A percentile compares a stretch with the other conserved stretches of the same genome.
Conservation (phyloP, 1,140 invertebrate species). For the Magallana gigas region DNA sequence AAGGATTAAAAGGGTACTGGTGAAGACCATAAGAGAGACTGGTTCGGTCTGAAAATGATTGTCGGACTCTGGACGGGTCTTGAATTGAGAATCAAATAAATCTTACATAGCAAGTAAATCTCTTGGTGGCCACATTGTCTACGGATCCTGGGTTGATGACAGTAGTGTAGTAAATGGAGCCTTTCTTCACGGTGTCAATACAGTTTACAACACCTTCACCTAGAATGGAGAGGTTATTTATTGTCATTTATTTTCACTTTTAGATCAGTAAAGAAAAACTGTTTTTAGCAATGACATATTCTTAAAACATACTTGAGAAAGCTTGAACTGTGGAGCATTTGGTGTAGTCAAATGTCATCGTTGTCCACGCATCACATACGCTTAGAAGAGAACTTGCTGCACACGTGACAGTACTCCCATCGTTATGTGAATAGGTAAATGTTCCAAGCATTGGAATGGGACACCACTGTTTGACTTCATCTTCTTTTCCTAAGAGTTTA, state of each 20-base stretch:
- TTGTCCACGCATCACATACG: conserved; percentile 43
- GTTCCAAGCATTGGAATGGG: conserved; percentile 42
- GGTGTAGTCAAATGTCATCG: conserved; percentile 51
- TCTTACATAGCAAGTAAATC: conserved; percentile 52
- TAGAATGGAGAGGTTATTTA: not conserved
- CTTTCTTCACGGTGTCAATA: conserved; percentile 14
- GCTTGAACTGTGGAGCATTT: conserved; percentile 47
- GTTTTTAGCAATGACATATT: too few relatives aligned
- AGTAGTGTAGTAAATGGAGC: conserved; percentile 24
- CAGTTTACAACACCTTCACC: conserved; percentile 42
- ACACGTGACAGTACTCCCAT: conserved; percentile 44
- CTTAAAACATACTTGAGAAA: conserved; percentile 50
- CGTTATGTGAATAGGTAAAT: conserved; percentile 52
- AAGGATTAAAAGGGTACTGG: too few relatives aligned
- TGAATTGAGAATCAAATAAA: not conserved
- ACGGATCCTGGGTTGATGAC: conserved; percentile 46
- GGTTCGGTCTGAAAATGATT: too few relatives aligned
- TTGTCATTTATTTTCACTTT: not conserved
- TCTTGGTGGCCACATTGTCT: conserved; percentile 12
- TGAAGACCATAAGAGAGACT: too few relatives aligned
- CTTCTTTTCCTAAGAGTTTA: conserved; percentile 35
- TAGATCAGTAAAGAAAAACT: not conserved
- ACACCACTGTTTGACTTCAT: conserved; percentile 42
- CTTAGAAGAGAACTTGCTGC: conserved; percentile 33
- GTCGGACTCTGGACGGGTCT: too few relatives aligned